Conservation (phyloP, 2,797 vertebrate species). For the Phataginus tetradactyla region DNA sequence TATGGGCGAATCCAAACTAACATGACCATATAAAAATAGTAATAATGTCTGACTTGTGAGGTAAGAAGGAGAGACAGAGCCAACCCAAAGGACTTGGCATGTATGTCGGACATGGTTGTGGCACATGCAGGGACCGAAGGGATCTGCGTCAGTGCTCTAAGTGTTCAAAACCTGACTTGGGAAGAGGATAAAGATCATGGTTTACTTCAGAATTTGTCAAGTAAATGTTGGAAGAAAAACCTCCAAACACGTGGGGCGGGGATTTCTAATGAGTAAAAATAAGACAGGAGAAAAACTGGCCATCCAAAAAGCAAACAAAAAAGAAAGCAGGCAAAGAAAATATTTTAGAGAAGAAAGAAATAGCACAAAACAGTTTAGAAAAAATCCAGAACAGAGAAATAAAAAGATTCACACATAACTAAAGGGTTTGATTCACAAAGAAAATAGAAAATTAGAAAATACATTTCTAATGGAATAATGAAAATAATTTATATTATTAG, state of each 20-base stretch:
- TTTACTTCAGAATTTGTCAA: neutral
- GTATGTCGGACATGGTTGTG: neutral
- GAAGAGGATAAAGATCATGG: neutral
- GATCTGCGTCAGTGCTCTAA: neutral
- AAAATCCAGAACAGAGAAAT: neutral
- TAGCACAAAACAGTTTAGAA: neutral
- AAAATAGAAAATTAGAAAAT: neutral
- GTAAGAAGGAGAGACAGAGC: neutral
- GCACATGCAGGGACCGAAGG: neutral
- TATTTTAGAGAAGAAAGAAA: neutral
- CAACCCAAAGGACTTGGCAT: neutral
- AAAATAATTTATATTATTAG: neutral
- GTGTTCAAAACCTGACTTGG: neutral
- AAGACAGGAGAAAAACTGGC: neutral
- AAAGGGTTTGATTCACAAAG: neutral
- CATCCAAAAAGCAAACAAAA: neutral
- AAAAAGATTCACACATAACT: neutral
- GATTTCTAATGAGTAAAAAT: neutral
- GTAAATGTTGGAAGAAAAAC: neutral
- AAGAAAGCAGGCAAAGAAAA: neutral
- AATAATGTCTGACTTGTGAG: neutral
- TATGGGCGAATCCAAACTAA: neutral
- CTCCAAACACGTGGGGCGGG: neutral
- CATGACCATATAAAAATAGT: neutral
- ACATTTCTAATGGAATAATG: neutral